Base-by-base conservation (phyloP, 2,113 vertebrate species). In the Takifugu flavidus region DNA sequence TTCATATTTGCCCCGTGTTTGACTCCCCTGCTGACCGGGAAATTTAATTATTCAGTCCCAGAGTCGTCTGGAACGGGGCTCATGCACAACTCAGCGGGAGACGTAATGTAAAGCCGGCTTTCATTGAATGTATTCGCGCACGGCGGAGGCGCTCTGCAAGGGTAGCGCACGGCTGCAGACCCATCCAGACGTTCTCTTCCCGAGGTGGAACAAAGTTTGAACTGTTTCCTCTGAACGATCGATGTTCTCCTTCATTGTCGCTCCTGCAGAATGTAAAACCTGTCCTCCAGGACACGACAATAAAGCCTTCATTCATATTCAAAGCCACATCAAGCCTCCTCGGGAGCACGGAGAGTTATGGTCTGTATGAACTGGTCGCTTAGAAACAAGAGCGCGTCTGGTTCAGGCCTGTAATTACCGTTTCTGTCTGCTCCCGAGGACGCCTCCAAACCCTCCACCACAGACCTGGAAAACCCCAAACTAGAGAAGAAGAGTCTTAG, bases 241-340 rank as follows among this genome's bases (percentile, higher is more conserved):
- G 2, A 10, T 20, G 20, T 20, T 39, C 34, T 39, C 8, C 34
- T 11, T 11, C 34, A 39, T 39, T 20, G 20, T 20, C 20, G 20
- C 20, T 20, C 1, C 34, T 39, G 34, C 34, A 39, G 31, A 5
- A 39, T 10, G 12, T 8, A 11, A 44, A 25, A 61, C 70, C 70
- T 58, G 54, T 62, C 59, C 75, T 80, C 25, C 8, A 55, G 53
- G 60, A 65, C 53, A 45, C 59, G 60, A 57, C 54, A 87, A 84
- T 83, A 87, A 88, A 82, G 85, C 31, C 42, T 15, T 52, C 53
- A 54, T 76, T 86, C 60, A 79, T 45, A 67, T 59, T 59, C 15
- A 55, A 51, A 56, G 59, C 46, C 44, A 4, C 4, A 25, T 56
- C 25, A 10, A 47, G 59, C 39, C 31, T 56, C 25, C 56, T 64